These are phyloP conservation scores for Cettia cetti DNA, from an alignment of 2,113 vertebrate species.

Conservation along the genomic window DNA sequence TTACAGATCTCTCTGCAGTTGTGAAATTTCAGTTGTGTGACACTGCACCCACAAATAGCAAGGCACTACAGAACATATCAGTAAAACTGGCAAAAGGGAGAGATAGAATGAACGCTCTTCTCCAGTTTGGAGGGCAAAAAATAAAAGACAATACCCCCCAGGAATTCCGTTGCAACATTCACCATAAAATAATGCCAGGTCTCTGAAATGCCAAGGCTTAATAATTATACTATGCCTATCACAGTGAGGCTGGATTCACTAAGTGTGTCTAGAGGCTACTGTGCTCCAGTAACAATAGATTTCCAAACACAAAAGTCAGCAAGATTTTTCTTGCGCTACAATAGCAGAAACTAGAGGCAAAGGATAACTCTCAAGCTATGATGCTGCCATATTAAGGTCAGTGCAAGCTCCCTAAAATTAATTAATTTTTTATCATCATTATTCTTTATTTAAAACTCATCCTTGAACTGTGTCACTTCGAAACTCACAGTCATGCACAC, in stretches of 20 bases:
- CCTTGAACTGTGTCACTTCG: neutral
- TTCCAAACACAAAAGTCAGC: neutral
- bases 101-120: neutral
- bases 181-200: neutral
- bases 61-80: neutral
- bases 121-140: neutral
- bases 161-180: neutral
- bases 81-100: neutral
- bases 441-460: neutral
- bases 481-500: rapidly evolving
- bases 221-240: neutral
- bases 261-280: neutral
- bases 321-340: neutral
- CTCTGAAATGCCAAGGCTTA: neutral
- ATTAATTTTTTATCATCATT: neutral
- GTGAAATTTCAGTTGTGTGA: neutral
- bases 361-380: neutral
- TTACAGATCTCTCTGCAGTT: neutral
- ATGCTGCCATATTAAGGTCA: neutral
- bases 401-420: neutral
- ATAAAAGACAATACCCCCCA: neutral
- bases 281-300: neutral
- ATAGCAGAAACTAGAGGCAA: neutral
- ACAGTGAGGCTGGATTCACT: neutral
- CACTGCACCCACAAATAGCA: neutral